These are phyloP conservation scores for Drepanosiphum platanoidis DNA, from an alignment of 2,888 invertebrate species.

Conservation along the genomic window DNA sequence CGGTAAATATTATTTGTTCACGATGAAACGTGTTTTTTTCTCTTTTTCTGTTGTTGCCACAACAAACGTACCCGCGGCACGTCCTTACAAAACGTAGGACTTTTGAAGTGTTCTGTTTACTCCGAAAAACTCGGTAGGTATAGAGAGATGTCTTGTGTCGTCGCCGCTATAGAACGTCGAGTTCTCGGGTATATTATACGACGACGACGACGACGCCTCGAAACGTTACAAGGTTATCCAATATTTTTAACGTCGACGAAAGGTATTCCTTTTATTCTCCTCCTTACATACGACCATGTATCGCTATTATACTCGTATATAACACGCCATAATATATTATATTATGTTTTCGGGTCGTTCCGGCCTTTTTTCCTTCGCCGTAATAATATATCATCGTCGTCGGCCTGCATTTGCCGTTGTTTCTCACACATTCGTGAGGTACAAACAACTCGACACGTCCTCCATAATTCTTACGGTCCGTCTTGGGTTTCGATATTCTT, in stretches of 20 bases:
- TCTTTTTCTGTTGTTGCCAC: conserved; percentile 8
- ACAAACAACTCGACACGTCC: not conserved
- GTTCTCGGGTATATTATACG: not conserved
- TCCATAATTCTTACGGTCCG: not conserved
- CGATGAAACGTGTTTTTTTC: not conserved
- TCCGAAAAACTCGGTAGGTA: not conserved
- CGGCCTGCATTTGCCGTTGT: not conserved
- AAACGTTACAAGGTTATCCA: conserved; percentile 6
- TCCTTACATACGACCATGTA: not conserved
- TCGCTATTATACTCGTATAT: not conserved
- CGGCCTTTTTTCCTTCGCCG: not conserved
- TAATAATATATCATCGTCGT: not conserved
- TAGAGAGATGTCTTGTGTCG: not conserved
- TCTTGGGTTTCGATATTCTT: conserved; percentile 18
- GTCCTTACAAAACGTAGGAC: not conserved
- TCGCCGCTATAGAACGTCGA: no score
- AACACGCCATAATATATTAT: no score
- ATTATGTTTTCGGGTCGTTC: not conserved
- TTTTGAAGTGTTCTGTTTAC: conserved; percentile 36
- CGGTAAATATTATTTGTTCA: not conserved
- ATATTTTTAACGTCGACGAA: conserved; percentile 15
- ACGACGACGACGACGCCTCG: not conserved
- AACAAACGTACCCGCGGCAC: conserved; percentile 4
- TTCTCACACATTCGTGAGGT: not conserved
- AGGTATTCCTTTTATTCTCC: not conserved